A percentile compares a stretch with the other conserved stretches of the same genome.
These are phyloP conservation scores for Malurus cyaneus DNA, from an alignment of 2,113 vertebrate genomes.

Conservation along the genomic window DNA sequence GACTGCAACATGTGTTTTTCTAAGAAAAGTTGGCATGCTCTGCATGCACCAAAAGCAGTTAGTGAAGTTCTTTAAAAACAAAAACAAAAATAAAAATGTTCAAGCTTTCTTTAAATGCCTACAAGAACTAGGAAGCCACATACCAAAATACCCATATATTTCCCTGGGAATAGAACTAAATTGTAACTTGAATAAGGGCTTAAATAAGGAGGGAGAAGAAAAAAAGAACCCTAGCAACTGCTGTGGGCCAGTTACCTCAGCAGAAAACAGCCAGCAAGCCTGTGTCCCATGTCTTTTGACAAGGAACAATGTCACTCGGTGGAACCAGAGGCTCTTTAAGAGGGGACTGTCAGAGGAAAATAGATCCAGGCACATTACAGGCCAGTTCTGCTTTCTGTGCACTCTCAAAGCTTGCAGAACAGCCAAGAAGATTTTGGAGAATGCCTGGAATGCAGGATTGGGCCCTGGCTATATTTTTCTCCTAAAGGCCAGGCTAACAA, in stretches of 20 bases:
- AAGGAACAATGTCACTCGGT: neutral
- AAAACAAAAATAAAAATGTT: neutral
- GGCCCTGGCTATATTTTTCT: conserved; percentile 23
- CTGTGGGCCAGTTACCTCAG: neutral
- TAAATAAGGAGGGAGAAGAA: accelerated
- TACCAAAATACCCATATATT: neutral
- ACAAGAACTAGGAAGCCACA: neutral
- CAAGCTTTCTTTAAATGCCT: neutral
- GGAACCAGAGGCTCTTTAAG: conserved; percentile 1
- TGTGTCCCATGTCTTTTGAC: neutral
- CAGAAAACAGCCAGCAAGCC: neutral
- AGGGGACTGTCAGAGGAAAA: neutral
- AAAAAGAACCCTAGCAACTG: neutral
- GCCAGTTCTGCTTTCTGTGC: conserved; percentile 29
- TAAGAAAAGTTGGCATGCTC: neutral
- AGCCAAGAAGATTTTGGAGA: conserved; percentile 38
- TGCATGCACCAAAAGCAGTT: neutral
- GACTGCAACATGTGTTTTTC: neutral
- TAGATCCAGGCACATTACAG: neutral
- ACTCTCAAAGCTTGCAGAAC: conserved; percentile 19
- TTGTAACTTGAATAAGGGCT: neutral
- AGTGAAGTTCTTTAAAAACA: neutral
- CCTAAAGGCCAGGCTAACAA: conserved; percentile 6
- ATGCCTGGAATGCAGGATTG: conserved; percentile 46
- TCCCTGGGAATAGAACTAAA: neutral